Conservation (phyloP, 2,888 invertebrate genomes). For the Tipula confusa region DNA sequence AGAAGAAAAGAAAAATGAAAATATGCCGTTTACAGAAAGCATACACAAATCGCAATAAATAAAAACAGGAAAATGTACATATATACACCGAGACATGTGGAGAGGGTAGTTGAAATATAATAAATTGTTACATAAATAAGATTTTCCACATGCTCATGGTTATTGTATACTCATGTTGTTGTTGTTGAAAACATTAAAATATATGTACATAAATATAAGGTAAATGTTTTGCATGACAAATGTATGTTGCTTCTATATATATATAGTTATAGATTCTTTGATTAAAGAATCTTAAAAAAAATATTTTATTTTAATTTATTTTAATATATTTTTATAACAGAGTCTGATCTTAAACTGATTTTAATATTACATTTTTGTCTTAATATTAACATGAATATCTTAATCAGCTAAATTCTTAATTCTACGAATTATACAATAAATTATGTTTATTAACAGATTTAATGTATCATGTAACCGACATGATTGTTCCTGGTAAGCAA, state of each 20-base stretch:
- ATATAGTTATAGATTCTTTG: no score
- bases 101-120: neutral
- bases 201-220: neutral
- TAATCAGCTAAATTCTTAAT: no score
- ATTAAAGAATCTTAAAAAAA: no score
- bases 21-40: neutral
- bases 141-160: constrained; percentile 21
- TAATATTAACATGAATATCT: no score
- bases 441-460: no score
- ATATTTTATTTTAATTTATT: no score
- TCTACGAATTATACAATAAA: no score
- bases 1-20: neutral
- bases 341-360: no score
- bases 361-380: no score
- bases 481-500: no score
- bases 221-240: constrained; percentile 4
- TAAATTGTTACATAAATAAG: constrained; percentile 20
- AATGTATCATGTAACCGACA: no score
- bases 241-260: neutral
- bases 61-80: neutral
- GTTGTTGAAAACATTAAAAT: constrained; percentile 20
- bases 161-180: neutral
- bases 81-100: neutral
- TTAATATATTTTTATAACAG: no score
- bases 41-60: neutral